Percentiles rank a stretch among this genome's conserved stretches.
These are phyloP conservation scores for Trochalopteron elliotii DNA, from an alignment of 2,113 vertebrate species.

Conservation along the genomic window DNA sequence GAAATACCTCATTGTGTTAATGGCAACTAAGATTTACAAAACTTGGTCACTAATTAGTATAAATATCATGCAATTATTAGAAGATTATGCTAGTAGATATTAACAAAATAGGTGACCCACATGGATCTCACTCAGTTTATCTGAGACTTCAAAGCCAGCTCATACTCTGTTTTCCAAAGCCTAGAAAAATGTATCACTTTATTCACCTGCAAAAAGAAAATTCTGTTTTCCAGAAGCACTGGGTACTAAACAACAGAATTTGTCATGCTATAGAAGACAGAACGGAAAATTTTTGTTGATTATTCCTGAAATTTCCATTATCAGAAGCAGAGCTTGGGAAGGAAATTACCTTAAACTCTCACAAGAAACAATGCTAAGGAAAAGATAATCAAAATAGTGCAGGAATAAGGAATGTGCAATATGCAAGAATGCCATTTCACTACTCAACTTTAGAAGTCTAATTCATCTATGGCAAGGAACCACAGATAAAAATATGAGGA, in stretches of 20 bases:
- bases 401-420: not conserved
- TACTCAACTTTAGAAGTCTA: not conserved
- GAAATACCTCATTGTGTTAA: not conserved
- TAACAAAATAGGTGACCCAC: not conserved
- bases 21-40: not conserved
- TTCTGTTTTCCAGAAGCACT: not conserved
- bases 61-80: not conserved
- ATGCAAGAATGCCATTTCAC: not conserved
- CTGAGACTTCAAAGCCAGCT: not conserved
- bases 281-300: not conserved
- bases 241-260: not conserved
- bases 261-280: not conserved
- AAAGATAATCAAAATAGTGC: not conserved
- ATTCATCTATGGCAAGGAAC: not conserved
- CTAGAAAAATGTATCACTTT: not conserved
- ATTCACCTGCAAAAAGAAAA: not conserved
- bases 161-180: not conserved
- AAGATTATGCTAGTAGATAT: not conserved
- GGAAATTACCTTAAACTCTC: not conserved
- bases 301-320: not conserved
- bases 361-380: not conserved
- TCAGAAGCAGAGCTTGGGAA: not conserved
- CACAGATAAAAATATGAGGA: slow-evolving; percentile 31
- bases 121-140: not conserved
- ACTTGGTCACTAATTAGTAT: not conserved